phyloP scores from a whole-genome alignment of 1,140 invertebrate species.

The Colletes latitarsis region DNA sequence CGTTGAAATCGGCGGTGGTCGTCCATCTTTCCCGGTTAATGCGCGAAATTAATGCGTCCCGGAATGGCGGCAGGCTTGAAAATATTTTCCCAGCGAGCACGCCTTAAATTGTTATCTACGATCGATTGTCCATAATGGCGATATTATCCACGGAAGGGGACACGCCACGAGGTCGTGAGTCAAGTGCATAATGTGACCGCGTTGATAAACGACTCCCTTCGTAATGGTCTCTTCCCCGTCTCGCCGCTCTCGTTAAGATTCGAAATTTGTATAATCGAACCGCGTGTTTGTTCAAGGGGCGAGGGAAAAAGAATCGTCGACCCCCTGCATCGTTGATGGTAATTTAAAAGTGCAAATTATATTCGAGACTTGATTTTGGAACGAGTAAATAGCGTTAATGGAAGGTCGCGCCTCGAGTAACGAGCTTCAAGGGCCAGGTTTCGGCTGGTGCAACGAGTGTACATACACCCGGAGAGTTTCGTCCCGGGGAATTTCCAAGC shows the following conservation, averaged over 20 bases:
- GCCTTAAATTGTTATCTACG: conserved; percentile 48
- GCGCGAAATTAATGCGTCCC: conserved; percentile 4
- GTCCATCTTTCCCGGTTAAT: conserved; percentile 19
- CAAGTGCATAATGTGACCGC: conserved; percentile 42
- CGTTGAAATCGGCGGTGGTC: not conserved
- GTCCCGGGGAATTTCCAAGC: not conserved
- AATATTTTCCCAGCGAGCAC: conserved; percentile 20
- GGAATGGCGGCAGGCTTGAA: conserved; percentile 7
- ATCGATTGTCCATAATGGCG: conserved; percentile 51
- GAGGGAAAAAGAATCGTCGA: not conserved
- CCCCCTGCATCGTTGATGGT: no score
- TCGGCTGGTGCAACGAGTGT: not conserved
- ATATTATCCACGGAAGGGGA: conserved; percentile 46
- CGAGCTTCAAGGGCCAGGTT: conserved; percentile 5
- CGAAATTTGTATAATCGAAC: conserved; percentile 50
- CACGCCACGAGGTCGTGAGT: conserved; percentile 44
- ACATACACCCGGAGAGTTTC: not conserved
- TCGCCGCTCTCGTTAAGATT: conserved; percentile 38
- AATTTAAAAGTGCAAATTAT: no score
- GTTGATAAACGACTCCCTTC: conserved; percentile 40
- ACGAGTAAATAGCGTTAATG: conserved; percentile 46
- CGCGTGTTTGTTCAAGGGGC: conserved; percentile 6
- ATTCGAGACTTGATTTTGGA: conserved; percentile 9
- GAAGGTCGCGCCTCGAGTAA: conserved; percentile 47
- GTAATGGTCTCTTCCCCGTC: conserved; percentile 34